Percentiles rank a stretch among this genome's conserved stretches.
phyloP scores from a whole-genome alignment of 2,888 invertebrate genomes.

The Andrena bucephala region DNA sequence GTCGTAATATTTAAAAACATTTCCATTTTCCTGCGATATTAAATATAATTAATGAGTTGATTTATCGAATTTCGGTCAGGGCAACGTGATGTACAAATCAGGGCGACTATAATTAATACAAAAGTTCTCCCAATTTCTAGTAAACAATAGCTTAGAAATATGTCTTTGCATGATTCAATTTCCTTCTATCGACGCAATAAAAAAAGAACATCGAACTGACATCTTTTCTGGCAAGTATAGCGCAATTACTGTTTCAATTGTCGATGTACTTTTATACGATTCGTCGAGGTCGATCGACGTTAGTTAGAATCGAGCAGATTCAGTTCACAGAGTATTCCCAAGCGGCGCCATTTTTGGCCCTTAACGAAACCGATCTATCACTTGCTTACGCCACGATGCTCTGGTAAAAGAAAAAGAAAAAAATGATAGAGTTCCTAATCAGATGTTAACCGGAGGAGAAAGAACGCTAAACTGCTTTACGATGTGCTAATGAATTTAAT shows the following conservation, averaged over 20 bases:
- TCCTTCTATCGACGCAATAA: not conserved
- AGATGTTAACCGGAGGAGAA: constrained; percentile 7
- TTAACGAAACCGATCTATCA: constrained; percentile 15
- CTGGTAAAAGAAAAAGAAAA: not conserved
- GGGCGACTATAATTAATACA: not conserved
- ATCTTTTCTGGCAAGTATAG: not conserved
- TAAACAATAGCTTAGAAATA: not conserved
- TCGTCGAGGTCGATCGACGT: constrained; percentile 72
- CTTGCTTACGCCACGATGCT: constrained; percentile 11
- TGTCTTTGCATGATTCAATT: constrained; percentile 19
- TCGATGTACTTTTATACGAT: constrained; percentile 57
- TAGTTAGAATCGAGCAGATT: constrained; percentile 5
- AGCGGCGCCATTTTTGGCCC: not conserved
- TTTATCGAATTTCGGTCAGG: not conserved
- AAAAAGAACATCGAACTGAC: not conserved
- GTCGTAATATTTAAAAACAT: not conserved
- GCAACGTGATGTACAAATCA: not conserved
- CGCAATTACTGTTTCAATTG: not conserved
- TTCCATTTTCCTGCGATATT: not conserved
- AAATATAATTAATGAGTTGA: not conserved
- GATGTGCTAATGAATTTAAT: constrained; percentile 73
- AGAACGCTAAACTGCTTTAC: constrained; percentile 45
- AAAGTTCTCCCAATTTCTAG: not conserved
- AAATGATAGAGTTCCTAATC: not conserved
- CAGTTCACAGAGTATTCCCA: not conserved